phyloP scores from a whole-genome alignment of 2,797 vertebrate genomes.

The Diplodus sargus region DNA sequence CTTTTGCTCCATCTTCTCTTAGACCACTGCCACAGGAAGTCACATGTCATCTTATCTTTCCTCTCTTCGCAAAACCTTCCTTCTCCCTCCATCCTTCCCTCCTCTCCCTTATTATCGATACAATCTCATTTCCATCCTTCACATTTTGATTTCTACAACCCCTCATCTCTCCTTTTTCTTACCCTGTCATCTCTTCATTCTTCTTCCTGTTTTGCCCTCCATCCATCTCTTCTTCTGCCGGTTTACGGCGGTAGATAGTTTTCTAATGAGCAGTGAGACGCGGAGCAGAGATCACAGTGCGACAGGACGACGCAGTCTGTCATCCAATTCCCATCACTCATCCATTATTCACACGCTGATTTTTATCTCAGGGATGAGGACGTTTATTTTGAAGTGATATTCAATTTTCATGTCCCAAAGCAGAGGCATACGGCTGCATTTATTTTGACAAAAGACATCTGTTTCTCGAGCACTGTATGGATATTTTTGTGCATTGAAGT shows the following conservation, averaged over 20 bases:
- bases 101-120: constrained; percentile 24
- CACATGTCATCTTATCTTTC: constrained; percentile 27
- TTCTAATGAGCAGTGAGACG: constrained; percentile 79
- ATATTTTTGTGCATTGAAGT: constrained; percentile 17
- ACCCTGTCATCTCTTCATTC: constrained; percentile 25
- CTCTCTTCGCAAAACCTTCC: constrained; percentile 10
- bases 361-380: constrained; percentile 68
- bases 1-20: constrained; percentile 3
- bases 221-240: constrained; percentile 45
- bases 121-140: constrained; percentile 35
- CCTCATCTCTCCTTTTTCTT: neutral
- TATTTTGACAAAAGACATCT: constrained; percentile 72
- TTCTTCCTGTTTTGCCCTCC: constrained; percentile 36
- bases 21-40: neutral
- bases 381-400: constrained; percentile 80
- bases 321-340: constrained; percentile 81
- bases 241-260: constrained; percentile 64
- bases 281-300: constrained; percentile 78
- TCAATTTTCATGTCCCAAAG: constrained; percentile 66
- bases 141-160: constrained; percentile 9
- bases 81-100: neutral
- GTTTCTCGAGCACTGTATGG: constrained; percentile 26
- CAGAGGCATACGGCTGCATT: constrained; percentile 53
- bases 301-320: constrained; percentile 72
- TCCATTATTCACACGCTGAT: constrained; percentile 78